Base-by-base conservation (phyloP, 1,140 invertebrate species). In the Caenorhabditis briggsae region DNA sequence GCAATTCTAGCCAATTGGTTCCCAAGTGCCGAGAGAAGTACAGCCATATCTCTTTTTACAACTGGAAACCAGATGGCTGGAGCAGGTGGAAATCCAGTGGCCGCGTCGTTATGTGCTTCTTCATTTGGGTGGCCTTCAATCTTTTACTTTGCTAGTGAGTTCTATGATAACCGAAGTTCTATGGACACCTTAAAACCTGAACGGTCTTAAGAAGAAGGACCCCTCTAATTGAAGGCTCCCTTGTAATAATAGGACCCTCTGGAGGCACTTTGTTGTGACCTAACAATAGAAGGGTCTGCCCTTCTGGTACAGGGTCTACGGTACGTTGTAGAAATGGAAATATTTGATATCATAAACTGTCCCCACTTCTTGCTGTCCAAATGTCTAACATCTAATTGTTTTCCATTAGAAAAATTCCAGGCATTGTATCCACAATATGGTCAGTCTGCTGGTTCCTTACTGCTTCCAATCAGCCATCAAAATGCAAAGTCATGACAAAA, bases 1-100 rank as follows among this genome's bases (percentile, higher is more conserved):
- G 88, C 90, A 58, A 78, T 90, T 11, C 83, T 90, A 14, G 86
- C 82, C 18, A 82, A 84, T 41, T 90, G 89, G 89, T 89, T 90
- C 70, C 89, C 89, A 25, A 88, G 70, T 18, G 84, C 82, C n/a
- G 89, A 90, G 59, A 46, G 89, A 65, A 88, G 86, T 84, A 90
- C 89, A 20, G 89, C 89, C 2, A 84, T 89, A 41, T 85, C 90
- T n/a, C 70, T 90, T 7, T 90, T 88, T 65, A 90, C 89, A 18
- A 88, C 87, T 33, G 89, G 89, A 55, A 90, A 90, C 74, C 86
- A 87, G 59, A 85, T 85, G 48, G 61, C 84, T 43, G 89, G 65
- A 61, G 82, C 85, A 20, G 87, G 59, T 33, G 88, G 88, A 12
- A 78, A 83, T 16, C 89, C 89, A 16, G 56, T 84, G 0, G 84